phyloP scores from a whole-genome alignment of 2,888 invertebrate genomes.

The Brenthis hecate region DNA sequence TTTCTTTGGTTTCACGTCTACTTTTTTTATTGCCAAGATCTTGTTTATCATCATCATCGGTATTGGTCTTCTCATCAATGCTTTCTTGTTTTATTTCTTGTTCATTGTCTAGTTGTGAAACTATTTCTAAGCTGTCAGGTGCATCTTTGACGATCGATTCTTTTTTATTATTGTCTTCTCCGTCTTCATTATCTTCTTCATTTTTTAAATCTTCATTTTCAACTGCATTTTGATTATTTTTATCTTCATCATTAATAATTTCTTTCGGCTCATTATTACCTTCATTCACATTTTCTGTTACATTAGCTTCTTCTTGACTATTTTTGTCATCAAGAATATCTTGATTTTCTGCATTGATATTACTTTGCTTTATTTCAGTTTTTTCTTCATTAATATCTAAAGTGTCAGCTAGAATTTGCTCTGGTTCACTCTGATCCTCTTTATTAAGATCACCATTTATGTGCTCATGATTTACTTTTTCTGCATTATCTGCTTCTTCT shows the following conservation, averaged over 20 bases:
- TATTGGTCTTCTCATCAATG: constrained; percentile 17
- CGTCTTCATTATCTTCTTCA: constrained; percentile 27
- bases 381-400: constrained; percentile 39
- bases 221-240: constrained; percentile 29
- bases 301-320: constrained; percentile 39
- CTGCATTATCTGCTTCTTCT: constrained; percentile 43
- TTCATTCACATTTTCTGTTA: constrained; percentile 33
- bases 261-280: constrained; percentile 37
- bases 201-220: constrained; percentile 25
- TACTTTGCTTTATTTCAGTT: constrained; percentile 34
- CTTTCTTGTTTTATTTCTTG: constrained; percentile 17
- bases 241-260: constrained; percentile 22
- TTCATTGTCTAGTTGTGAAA: constrained; percentile 22
- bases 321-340: constrained; percentile 38
- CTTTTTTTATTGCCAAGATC: constrained; percentile 19
- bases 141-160: constrained; percentile 42
- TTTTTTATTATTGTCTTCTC: constrained; percentile 31
- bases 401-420: constrained; percentile 39
- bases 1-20: constrained; percentile 27
- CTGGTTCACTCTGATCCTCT: constrained; percentile 43
- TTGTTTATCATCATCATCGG: constrained; percentile 17
- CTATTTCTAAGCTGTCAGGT: constrained; percentile 28
- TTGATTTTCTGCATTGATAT: constrained; percentile 32
- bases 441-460: constrained; percentile 40
- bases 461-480: constrained; percentile 38